Conservation (phyloP, 2,113 vertebrate species). For the Clinocottus analis region DNA sequence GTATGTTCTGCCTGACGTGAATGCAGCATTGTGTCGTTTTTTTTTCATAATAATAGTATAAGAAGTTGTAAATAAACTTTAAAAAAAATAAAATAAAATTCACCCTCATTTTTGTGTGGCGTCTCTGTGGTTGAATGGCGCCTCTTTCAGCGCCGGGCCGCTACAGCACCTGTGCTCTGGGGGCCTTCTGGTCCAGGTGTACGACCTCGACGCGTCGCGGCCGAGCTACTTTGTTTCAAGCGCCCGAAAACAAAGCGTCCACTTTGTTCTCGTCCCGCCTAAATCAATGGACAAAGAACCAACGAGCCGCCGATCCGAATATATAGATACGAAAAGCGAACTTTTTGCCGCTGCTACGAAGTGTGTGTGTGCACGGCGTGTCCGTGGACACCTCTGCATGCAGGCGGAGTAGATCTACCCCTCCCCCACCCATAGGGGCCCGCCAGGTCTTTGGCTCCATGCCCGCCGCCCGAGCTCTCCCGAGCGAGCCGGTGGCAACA, state of each 20-base stretch:
- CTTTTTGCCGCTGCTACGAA: neutral
- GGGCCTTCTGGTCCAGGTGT: neutral
- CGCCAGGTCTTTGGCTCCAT: constrained; percentile 57
- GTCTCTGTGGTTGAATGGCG: no score
- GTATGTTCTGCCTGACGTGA: no score
- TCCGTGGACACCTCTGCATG: constrained; percentile 48
- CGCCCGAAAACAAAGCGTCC: neutral
- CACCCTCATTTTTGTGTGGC: no score
- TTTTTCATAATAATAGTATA: no score
- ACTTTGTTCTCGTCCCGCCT: neutral
- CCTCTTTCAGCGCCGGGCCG: no score
- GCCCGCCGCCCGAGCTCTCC: constrained; percentile 66
- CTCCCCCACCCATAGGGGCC: constrained; percentile 35
- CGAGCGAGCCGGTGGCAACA: constrained; percentile 69
- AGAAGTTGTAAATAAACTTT: no score
- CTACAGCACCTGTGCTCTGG: no score
- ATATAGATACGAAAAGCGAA: neutral
- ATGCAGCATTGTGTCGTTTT: no score
- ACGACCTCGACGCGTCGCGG: neutral
- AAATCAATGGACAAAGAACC: constrained; percentile 16
- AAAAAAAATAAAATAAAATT: no score
- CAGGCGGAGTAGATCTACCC: constrained; percentile 54
- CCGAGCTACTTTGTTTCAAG: neutral
- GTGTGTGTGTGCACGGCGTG: neutral
- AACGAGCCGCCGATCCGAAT: constrained; percentile 10